Percentiles rank a stretch among this genome's conserved stretches.
Evolutionary conservation across 1,140 invertebrate genomes (phyloP).

Genomic region (Elymnias hypermnestra): DNA sequence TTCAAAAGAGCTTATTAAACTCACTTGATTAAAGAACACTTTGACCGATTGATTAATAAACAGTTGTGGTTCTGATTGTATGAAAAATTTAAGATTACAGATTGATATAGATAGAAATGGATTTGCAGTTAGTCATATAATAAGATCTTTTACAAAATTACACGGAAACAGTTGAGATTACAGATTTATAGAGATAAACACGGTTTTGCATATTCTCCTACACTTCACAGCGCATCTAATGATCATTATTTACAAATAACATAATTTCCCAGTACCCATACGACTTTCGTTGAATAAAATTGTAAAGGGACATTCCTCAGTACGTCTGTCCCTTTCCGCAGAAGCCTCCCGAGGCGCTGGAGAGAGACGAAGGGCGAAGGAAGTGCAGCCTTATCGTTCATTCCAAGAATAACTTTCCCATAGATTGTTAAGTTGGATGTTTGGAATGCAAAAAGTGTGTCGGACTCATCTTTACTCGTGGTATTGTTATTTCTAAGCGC

Average conservation of each 20-base stretch:
- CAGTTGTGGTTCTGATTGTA: too few relatives aligned
- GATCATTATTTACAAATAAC: slow-evolving; percentile 33
- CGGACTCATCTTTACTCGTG: slow-evolving; percentile 22
- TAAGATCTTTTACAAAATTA: too few relatives aligned
- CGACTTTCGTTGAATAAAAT: slow-evolving; percentile 58
- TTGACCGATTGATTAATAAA: too few relatives aligned
- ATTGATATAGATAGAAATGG: too few relatives aligned
- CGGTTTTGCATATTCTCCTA: slow-evolving; percentile 1
- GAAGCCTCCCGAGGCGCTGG: slow-evolving; percentile 9
- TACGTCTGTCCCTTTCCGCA: slow-evolving; percentile 30
- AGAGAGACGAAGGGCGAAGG: slow-evolving; percentile 42
- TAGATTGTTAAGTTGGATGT: slow-evolving; percentile 54
- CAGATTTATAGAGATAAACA: too few relatives aligned
- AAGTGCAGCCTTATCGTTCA: slow-evolving; percentile 65
- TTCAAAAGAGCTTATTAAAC: too few relatives aligned
- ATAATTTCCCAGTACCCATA: slow-evolving; percentile 30
- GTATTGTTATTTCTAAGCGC: slow-evolving; percentile 23
- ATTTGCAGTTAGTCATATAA: too few relatives aligned
- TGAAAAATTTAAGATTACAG: too few relatives aligned
- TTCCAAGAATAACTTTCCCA: slow-evolving; percentile 70
- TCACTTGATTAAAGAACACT: too few relatives aligned
- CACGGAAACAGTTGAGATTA: too few relatives aligned
- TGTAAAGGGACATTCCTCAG: slow-evolving; percentile 55
- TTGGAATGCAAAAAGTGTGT: slow-evolving; percentile 65
- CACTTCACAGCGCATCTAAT: slow-evolving; percentile 19